Conservation (phyloP, 2,797 vertebrate genomes). For the Synanceia verrucosa region DNA sequence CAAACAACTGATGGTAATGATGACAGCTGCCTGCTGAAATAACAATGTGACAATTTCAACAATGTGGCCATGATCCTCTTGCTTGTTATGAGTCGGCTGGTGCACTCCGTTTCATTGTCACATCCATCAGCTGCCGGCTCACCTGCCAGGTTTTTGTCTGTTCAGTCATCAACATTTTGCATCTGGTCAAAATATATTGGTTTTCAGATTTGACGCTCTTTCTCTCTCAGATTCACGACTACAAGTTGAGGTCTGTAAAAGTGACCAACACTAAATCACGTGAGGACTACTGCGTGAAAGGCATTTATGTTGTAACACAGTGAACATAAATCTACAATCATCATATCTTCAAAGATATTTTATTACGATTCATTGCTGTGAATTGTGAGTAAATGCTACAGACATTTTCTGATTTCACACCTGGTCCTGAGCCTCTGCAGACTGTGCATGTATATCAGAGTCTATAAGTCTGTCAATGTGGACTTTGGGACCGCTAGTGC, state of each 20-base stretch:
- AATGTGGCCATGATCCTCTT: slow-evolving; percentile 21
- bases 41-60: slow-evolving; percentile 14
- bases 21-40: slow-evolving; percentile 31
- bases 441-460: slow-evolving; percentile 3
- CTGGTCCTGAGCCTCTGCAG: neutral
- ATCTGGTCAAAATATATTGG: neutral
- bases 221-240: neutral
- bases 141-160: slow-evolving; percentile 14
- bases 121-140: slow-evolving; percentile 20
- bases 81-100: neutral
- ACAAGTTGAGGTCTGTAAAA: neutral
- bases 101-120: slow-evolving; percentile 18
- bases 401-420: neutral
- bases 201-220: neutral
- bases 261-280: neutral
- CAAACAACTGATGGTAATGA: slow-evolving; percentile 12
- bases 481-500: neutral
- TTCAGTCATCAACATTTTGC: slow-evolving; percentile 12
- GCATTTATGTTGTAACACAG: too few relatives aligned
- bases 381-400: neutral
- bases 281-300: too few relatives aligned
- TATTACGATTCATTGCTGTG: neutral
- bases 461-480: neutral
- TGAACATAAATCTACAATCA: neutral
- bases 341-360: neutral